Conservation (phyloP, 2,888 invertebrate species). For the Blera fallax region DNA sequence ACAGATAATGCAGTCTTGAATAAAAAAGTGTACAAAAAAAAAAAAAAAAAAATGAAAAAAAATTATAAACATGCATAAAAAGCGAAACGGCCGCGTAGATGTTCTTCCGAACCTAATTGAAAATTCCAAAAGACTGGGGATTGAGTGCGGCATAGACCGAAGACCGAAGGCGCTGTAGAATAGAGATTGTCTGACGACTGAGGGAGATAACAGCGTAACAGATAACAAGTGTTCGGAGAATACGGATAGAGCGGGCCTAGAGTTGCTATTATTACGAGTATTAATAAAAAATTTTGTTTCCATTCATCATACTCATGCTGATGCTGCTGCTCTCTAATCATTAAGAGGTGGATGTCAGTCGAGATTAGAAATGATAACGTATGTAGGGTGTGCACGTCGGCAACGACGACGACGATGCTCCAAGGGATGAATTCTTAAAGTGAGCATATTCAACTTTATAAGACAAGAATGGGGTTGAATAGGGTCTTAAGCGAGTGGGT, state of each 20-base stretch:
- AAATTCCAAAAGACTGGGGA: conserved; percentile 61
- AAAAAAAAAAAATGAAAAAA: conserved; percentile 23
- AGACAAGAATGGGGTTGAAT: background rate
- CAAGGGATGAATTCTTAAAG: conserved; percentile 13
- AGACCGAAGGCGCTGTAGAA: conserved; percentile 10
- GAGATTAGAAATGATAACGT: conserved; percentile 45
- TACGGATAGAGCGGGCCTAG: conserved; percentile 24
- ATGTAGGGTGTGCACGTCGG: conserved; percentile 7
- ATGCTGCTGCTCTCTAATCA: conserved; percentile 52
- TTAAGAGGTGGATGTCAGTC: conserved; percentile 64
- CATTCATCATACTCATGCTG: conserved; percentile 46
- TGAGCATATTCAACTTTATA: background rate
- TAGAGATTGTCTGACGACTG: conserved; percentile 51
- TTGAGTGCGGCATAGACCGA: conserved; percentile 21
- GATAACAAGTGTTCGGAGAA: conserved; percentile 46
- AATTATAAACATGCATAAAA: conserved; percentile 28
- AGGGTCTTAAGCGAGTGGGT: too few species aligned
- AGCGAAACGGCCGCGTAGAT: conserved; percentile 10
- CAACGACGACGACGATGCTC: background rate
- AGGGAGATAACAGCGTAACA: conserved; percentile 46
- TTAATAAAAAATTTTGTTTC: conserved; percentile 27
- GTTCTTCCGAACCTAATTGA: conserved; percentile 41
- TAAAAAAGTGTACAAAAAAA: conserved; percentile 9
- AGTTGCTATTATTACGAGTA: conserved; percentile 28
- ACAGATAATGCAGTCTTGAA: conserved; percentile 51